phyloP scores from a whole-genome alignment of 2,888 invertebrate species.

The Brachyopa scutellaris region DNA sequence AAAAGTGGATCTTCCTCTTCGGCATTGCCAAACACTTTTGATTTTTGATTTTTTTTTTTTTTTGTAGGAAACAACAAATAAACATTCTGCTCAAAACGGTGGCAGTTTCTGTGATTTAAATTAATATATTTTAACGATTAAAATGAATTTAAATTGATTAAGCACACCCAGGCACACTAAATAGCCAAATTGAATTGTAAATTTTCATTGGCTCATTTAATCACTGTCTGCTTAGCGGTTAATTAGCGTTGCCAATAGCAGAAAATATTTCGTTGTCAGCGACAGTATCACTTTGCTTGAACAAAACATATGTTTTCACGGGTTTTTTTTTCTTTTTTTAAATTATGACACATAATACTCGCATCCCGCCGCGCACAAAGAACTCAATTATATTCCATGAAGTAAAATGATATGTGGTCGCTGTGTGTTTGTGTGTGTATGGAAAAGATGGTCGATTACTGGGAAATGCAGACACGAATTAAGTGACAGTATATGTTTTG shows the following conservation, averaged over 20 bases:
- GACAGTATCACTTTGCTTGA: slow-evolving; percentile 16
- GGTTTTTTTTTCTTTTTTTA: slow-evolving; percentile 11
- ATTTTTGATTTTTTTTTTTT: neutral
- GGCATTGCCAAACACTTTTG: slow-evolving; percentile 8
- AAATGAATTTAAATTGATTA: neutral
- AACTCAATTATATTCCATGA: slow-evolving; percentile 59
- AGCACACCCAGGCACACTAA: neutral
- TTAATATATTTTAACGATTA: neutral
- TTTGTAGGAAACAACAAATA: slow-evolving; percentile 16
- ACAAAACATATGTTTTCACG: slow-evolving; percentile 1
- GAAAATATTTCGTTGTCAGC: neutral
- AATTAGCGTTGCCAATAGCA: neutral
- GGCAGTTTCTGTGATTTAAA: neutral
- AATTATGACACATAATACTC: slow-evolving; percentile 54
- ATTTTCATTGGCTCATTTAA: neutral
- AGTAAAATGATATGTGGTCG: slow-evolving; percentile 44
- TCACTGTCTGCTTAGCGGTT: no score
- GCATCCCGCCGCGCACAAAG: slow-evolving; percentile 45
- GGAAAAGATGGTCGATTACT: slow-evolving; percentile 45
- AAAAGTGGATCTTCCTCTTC: neutral
- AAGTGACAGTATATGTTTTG: slow-evolving; percentile 7
- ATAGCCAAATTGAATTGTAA: slow-evolving; percentile 6
- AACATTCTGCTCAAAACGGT: slow-evolving; percentile 10
- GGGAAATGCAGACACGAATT: slow-evolving; percentile 20
- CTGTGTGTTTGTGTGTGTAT: neutral